These are phyloP conservation scores for Gadopsis marmoratus DNA, from an alignment of 2,797 vertebrate genomes.

Conservation along the genomic window DNA sequence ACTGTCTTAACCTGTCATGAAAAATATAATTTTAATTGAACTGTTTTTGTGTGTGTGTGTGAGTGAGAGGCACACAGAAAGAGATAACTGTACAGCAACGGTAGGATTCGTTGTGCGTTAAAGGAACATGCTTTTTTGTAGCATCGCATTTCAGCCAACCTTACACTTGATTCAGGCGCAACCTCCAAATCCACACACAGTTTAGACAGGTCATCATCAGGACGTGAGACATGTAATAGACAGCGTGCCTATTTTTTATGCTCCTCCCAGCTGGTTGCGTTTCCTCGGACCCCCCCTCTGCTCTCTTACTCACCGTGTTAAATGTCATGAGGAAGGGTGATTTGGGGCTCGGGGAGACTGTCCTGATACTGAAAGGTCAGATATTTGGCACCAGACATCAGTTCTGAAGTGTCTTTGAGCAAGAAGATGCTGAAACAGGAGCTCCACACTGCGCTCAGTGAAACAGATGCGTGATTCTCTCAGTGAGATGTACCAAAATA, in stretches of 20 bases:
- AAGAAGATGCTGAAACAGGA: slow-evolving; percentile 52
- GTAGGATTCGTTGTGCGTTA: neutral
- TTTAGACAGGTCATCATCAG: slow-evolving; percentile 28
- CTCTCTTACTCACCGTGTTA: slow-evolving; percentile 72
- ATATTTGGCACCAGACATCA: slow-evolving; percentile 65
- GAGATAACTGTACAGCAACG: neutral
- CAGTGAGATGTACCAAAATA: slow-evolving; percentile 21
- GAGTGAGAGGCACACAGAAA: neutral
- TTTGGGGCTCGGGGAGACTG: slow-evolving; percentile 68
- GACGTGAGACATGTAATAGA: slow-evolving; percentile 41
- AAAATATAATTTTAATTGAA: slow-evolving; percentile 2
- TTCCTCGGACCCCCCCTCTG: slow-evolving; percentile 58
- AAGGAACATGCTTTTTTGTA: neutral
- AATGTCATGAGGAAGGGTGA: slow-evolving; percentile 75
- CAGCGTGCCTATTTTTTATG: slow-evolving; percentile 54
- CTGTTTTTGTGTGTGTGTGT: neutral
- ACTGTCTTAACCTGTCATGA: slow-evolving; percentile 7
- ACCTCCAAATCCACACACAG: slow-evolving; percentile 12
- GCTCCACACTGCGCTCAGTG: slow-evolving; percentile 8
- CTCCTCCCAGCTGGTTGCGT: slow-evolving; percentile 62
- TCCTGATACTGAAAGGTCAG: slow-evolving; percentile 78
- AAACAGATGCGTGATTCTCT: slow-evolving; percentile 32
- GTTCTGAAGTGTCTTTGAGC: slow-evolving; percentile 71
- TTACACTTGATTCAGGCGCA: neutral
- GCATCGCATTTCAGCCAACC: neutral